Evolutionary conservation across 2,888 invertebrate species (phyloP), one percentile per base, ranked within the genome.

Genomic region (Spisula subtruncata): DNA sequence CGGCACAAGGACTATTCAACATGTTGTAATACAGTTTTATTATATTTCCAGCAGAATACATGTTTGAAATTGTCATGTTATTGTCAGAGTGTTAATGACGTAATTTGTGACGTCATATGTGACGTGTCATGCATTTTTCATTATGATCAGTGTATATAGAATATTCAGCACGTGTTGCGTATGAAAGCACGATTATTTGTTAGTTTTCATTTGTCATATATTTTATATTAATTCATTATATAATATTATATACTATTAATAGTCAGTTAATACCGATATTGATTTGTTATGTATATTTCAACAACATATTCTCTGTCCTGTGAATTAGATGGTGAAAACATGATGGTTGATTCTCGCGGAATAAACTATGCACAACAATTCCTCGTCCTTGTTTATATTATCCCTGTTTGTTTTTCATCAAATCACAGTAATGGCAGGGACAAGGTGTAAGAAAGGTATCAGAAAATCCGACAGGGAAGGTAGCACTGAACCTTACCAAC

Each of bases 181-280:
- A 85, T 41, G 80, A 80, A n/a, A 41, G 85, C 85, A 85, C 85
- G 79, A 81, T 46, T 80, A 41, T 35, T 85, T 85, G 85, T 85
- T 85, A 80, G 85, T 85, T 79, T 85, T 85, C 83, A 85, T 85
- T 71, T 85, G 80, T 85, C 85, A 85, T 85, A 85, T 85, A 85
- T 85, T 85, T 85, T 85, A 85, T 85, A 85, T 51, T 29, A 71
- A 46, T 75, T 75, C 84, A 60, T 84, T 84, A 84, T 60, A 20
- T 84, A 35, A 8, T 83, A 66, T 66, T 66, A 46, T 83, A 41
- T 66, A 83, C 41, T 66, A 66, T 20, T 25, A 82, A 83, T 51
- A 81, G 48, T 81, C 81, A 51, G 81, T 51, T 32, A 81, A 46
- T 81, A 81, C 81, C 46, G 20, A 48, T 46, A 81, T 81, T 75